These are phyloP conservation scores for Ceriagrion tenellum DNA, from an alignment of 2,888 invertebrate genomes.

Conservation along the genomic window DNA sequence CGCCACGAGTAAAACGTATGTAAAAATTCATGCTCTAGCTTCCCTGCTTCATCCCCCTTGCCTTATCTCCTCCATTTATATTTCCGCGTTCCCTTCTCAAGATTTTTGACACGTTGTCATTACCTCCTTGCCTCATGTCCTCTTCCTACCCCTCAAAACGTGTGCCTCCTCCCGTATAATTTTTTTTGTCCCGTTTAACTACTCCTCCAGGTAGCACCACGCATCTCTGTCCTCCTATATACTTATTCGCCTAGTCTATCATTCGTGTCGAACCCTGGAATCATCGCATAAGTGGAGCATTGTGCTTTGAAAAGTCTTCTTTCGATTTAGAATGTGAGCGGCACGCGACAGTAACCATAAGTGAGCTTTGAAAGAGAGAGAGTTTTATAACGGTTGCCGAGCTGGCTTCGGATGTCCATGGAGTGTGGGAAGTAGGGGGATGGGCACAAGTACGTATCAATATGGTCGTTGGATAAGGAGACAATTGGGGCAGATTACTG, in stretches of 20 bases:
- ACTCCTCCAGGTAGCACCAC: background rate
- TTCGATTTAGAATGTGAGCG: background rate
- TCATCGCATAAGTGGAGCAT: background rate
- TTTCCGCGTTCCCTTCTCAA: background rate
- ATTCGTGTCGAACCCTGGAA: background rate
- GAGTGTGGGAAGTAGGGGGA: background rate
- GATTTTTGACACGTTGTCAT: constrained; percentile 63
- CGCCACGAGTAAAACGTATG: background rate
- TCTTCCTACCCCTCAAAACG: background rate
- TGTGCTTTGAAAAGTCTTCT: background rate
- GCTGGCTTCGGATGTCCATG: no score
- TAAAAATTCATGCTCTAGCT: background rate
- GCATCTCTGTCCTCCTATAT: background rate
- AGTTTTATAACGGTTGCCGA: background rate
- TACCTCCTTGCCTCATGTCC: constrained; percentile 17
- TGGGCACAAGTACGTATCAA: background rate
- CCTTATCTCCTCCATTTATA: constrained; percentile 28
- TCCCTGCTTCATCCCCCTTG: background rate
- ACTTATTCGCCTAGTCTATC: background rate
- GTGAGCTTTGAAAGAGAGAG: background rate
- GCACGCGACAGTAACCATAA: background rate
- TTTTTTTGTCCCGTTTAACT: background rate
- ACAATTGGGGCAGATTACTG: constrained; percentile 27
- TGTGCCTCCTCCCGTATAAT: background rate
- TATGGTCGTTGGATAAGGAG: constrained; percentile 4